phyloP scores from a whole-genome alignment of 2,888 invertebrate genomes.

The Meganola albula region DNA sequence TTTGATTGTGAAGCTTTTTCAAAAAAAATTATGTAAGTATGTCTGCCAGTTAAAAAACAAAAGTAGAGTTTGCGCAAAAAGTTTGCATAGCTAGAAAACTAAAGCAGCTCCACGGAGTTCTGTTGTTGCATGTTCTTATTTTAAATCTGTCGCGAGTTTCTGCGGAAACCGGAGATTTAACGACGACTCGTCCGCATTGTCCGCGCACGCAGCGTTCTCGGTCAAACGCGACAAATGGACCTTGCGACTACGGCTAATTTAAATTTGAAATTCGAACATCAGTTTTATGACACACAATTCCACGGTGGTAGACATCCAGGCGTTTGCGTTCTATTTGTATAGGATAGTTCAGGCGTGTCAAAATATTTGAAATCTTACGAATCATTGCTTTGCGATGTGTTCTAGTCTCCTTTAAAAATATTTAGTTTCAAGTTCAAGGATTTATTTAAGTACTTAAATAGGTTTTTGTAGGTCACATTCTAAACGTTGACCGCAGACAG shows the following conservation, averaged over 20 bases:
- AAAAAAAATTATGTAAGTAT: no score
- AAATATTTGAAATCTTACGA: no score
- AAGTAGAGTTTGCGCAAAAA: no score
- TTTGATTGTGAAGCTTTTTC: no score
- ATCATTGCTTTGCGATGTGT: background rate
- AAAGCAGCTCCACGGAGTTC: slow-evolving; percentile 35
- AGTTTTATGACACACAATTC: slow-evolving; percentile 43
- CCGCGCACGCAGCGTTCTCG: slow-evolving; percentile 60
- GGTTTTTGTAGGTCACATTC: no score
- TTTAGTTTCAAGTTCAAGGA: background rate
- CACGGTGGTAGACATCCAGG: slow-evolving; percentile 24
- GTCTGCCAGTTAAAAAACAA: no score
- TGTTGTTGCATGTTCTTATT: slow-evolving; percentile 62
- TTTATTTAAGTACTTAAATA: no score
- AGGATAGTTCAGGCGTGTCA: slow-evolving; percentile 10
- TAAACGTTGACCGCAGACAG: no score
- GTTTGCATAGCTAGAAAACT: no score
- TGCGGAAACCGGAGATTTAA: slow-evolving; percentile 70
- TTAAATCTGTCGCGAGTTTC: slow-evolving; percentile 66
- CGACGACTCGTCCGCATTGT: slow-evolving; percentile 72
- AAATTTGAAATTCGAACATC: slow-evolving; percentile 50
- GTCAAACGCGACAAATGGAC: slow-evolving; percentile 47
- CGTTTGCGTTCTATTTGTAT: slow-evolving; percentile 25
- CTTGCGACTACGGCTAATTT: slow-evolving; percentile 61
- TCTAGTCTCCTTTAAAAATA: background rate